Base-by-base conservation (phyloP, 2,888 invertebrate species). In the Crepidodera aurea region DNA sequence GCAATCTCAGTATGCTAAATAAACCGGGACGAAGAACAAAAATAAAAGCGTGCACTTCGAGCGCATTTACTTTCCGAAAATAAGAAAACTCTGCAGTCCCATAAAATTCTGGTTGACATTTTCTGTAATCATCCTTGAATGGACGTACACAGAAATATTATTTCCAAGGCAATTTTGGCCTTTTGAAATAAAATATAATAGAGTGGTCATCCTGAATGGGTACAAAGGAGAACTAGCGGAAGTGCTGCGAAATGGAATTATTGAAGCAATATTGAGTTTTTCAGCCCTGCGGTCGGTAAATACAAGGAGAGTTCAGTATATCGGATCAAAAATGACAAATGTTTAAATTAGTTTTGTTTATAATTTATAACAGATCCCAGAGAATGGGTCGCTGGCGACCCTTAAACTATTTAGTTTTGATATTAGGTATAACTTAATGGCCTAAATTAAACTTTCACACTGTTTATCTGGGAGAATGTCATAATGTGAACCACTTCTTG, bases 241-340 rank as follows among this genome's bases (percentile, higher is more conserved):
- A 73, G 73, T 70, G 71, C 68, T 66, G 57, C 73, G 74, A 76
- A 77, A 76, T 76, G 71, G 73, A 76, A 75, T 76, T 76, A 76
- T 75, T 73, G 74, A 68, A 68, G 71, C 71, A 72, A 76, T 76
- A 77, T 77, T 74, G 74, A 75, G 71, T 73, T 67, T 70, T 68
- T 71, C n/a, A 13, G 10, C 25, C 39, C 25, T 12, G 39, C 22
- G 39, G 39, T 37, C 15, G 25, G 19, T 8, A 27, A 53, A 53
- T 53, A 40, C 53, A 22, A 10, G 39, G 39, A 29, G 29, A 18
- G 34, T n/a, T 34, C 22, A 2, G 22, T 22, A 22, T 22, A 4
- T 22, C 22, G n/a, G n/a, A 22, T 22, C 22, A 22, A 22, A 22
- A 22, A 22, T 22, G 22, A 22, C 6, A 22, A 22, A n/a, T n/a